A percentile compares a stretch with the other conserved stretches of the same genome.
phyloP scores from a whole-genome alignment of 2,797 vertebrate species.

The Loris lydekkerianus region DNA sequence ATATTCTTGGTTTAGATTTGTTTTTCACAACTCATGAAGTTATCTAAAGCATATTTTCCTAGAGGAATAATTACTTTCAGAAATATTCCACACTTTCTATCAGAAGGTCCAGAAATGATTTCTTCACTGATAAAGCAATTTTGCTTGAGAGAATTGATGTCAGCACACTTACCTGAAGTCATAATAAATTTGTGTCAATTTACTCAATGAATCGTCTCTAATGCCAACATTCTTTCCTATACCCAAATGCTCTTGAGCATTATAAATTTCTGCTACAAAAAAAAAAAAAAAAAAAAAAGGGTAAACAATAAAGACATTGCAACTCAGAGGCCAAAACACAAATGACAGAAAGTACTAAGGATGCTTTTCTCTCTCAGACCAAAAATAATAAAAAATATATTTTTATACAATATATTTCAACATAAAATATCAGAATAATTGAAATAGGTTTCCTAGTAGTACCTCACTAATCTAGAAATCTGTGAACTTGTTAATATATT shows the following conservation, averaged over 20 bases:
- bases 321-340: slow-evolving; percentile 6
- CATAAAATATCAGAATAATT: slow-evolving; percentile 78
- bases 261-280: slow-evolving; percentile 43
- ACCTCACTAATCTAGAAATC: slow-evolving; percentile 78
- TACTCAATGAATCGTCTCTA: slow-evolving; percentile 56
- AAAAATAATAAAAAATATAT: slow-evolving; percentile 77
- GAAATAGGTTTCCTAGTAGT: slow-evolving; percentile 79
- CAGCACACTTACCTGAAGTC: slow-evolving; percentile 56
- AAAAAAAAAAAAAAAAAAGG: neutral
- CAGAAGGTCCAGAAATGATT: slow-evolving; percentile 15
- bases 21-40: slow-evolving; percentile 40
- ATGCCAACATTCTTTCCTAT: slow-evolving; percentile 56
- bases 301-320: slow-evolving; percentile 39
- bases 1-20: slow-evolving; percentile 26
- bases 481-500: slow-evolving; percentile 77
- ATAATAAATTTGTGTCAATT: slow-evolving; percentile 65
- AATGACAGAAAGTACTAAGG: slow-evolving; percentile 27
- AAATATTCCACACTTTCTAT: neutral
- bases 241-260: slow-evolving; percentile 55
- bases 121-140: slow-evolving; percentile 59
- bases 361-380: slow-evolving; percentile 28
- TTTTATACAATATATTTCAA: slow-evolving; percentile 78
- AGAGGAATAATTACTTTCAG: slow-evolving; percentile 55
- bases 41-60: slow-evolving; percentile 74
- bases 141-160: slow-evolving; percentile 57